phyloP scores from a whole-genome alignment of 2,888 invertebrate species.

The Junonia oenone region DNA sequence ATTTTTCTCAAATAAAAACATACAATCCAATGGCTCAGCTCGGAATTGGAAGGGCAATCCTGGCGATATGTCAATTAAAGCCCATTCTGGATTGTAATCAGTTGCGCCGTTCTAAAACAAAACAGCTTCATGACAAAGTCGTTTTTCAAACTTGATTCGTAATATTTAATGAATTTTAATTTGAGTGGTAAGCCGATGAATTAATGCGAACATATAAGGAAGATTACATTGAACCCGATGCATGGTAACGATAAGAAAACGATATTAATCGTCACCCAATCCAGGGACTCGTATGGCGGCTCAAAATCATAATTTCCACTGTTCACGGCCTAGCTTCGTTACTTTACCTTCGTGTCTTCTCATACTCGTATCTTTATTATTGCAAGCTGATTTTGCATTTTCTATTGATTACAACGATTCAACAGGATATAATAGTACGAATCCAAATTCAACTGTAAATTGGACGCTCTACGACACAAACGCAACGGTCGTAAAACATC shows the following conservation, averaged over 20 bases:
- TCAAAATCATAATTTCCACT: conserved; percentile 61
- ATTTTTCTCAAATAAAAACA: conserved; percentile 36
- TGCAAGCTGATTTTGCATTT: conserved; percentile 51
- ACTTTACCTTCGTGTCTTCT: conserved; percentile 78
- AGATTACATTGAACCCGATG: conserved; percentile 59
- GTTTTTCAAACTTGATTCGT: conserved; percentile 67
- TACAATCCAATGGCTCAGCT: conserved; percentile 45
- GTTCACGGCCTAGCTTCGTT: conserved; percentile 77
- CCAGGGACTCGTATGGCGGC: conserved; percentile 77
- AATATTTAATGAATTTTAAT: conserved; percentile 15
- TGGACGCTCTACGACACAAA: conserved; percentile 59
- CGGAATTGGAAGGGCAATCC: conserved; percentile 54
- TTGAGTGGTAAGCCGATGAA: conserved; percentile 11
- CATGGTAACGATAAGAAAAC: conserved; percentile 63
- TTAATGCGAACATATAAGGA: conserved; percentile 18
- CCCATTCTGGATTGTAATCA: conserved; percentile 56
- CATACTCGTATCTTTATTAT: conserved; percentile 60
- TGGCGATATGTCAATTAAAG: conserved; percentile 69
- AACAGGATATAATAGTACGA: conserved; percentile 45
- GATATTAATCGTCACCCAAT: conserved; percentile 59
- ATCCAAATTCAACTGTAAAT: conserved; percentile 53
- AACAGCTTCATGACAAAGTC: conserved; percentile 60
- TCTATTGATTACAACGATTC: conserved; percentile 52
- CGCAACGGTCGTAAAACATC: conserved; percentile 38
- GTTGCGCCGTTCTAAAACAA: conserved; percentile 53